Evolutionary conservation across 2,797 vertebrate species (phyloP), one percentile per base, ranked within the genome.

Genomic region (Saxicola maurus): DNA sequence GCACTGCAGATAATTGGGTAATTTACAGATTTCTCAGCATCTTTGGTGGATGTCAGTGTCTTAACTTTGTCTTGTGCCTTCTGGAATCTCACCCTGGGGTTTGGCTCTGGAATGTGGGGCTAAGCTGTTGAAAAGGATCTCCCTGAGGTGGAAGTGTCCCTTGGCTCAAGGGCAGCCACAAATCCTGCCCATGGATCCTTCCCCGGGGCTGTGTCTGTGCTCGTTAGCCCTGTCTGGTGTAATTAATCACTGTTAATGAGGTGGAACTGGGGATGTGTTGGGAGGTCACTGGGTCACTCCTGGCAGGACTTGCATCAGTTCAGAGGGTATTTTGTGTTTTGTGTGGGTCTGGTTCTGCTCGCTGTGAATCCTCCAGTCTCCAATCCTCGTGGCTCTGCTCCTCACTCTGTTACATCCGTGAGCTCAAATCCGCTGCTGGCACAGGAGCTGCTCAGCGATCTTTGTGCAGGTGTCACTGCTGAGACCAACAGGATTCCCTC

Each of bases 401-500:
- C 43, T 69, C 0, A 0, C 40, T 46, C 9, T 0, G 8, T 46
- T 10, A 1, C 31, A 35, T 51, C 55, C 27, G 4, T 0, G 48
- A 35, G 27, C 25, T 28, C 37, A 7, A 6, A 5, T 11, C 35
- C 11, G 11, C 35, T 35, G 35, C 35, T 11, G 35, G 35, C 35
- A 2, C 3, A 2, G 43, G 25, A 37, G 43, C 40, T 4, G 11
- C 19, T 35, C 23, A 24, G 17, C 5, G 6, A 7, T 3, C 3
- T 31, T 28, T 1, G n/a, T 10, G 1, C 23, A 1, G 11, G 24
- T 3, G 19, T 8, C 15, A 3, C 74, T 17, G 9, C 1, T 1
- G 1, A 2, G 2, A 2, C n/a, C 0, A 1, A 8, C 23, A 7
- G 0, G 2, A 1, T 5, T 27, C 21, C 8, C 17, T 33, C 19